Conservation (phyloP, 2,888 invertebrate genomes). For the Mechanitis messenoides region DNA sequence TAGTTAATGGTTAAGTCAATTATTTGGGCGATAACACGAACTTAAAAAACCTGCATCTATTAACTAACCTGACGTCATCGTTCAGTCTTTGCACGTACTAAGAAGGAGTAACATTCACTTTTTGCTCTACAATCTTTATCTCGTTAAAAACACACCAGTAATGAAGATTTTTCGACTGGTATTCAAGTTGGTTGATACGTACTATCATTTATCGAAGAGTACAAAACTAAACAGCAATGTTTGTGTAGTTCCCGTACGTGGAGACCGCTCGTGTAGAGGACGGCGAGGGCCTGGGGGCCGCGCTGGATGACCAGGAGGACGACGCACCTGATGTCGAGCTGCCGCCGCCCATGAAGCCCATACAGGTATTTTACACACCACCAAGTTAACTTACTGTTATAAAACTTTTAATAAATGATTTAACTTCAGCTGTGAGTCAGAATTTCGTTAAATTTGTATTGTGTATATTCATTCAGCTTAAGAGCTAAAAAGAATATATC, state of each 20-base stretch:
- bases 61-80: neutral
- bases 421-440: too few species aligned
- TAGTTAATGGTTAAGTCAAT: slow-evolving; percentile 6
- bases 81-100: neutral
- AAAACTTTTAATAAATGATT: too few species aligned
- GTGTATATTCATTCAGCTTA: too few species aligned
- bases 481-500: too few species aligned
- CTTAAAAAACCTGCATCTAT: neutral
- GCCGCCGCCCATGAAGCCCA: slow-evolving; percentile 97
- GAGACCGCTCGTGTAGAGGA: slow-evolving; percentile 51
- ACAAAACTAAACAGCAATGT: neutral
- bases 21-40: slow-evolving; percentile 2
- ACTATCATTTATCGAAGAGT: neutral
- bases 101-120: neutral
- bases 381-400: neutral
- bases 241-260: slow-evolving; percentile 48
- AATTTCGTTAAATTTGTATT: too few species aligned
- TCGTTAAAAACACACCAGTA: too few species aligned
- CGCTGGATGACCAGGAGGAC: slow-evolving; percentile 85
- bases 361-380: slow-evolving; percentile 76
- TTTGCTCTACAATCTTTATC: too few species aligned
- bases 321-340: slow-evolving; percentile 86
- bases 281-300: slow-evolving; percentile 55
- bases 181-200: neutral
- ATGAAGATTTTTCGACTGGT: too few species aligned